Evolutionary conservation across 2,797 vertebrate genomes (phyloP), one percentile per base, ranked within the genome.

Genomic region (Ambastaia sidthimunki): DNA sequence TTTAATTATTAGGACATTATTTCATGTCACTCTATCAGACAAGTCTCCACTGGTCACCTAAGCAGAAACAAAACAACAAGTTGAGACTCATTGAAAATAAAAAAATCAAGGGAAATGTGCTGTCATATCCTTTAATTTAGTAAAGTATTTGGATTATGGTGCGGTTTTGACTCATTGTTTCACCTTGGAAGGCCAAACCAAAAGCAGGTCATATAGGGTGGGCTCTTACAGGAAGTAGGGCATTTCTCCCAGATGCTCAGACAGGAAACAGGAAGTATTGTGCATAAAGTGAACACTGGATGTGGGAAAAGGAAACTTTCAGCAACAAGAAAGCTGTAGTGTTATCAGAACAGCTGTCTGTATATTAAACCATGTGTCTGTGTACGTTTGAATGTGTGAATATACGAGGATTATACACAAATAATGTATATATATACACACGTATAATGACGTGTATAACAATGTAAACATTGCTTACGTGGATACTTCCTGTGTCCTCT

Each of bases 191-290:
- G 21, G 48, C 9, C 70, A 80, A 59, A 48, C 23, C 44, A 74
- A 62, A 86, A 69, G 15, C 71, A 82, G 82, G 80, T 84, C 80
- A 72, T 52, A 28, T 21, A 54, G 71, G 83, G 66, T 52, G 78
- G 85, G 82, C 86, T 83, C 83, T 84, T 71, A 72, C 86, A 87
- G 92, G 91, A 93, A 93, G 88, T 83, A 83, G 85, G 87, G 87
- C 87, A 89, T 57, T 60, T 88, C 88, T 90, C 86, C 86, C 91
- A 83, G 84, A 74, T 75, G 62, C 76, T 75, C 85, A 85, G 87
- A 86, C 89, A 89, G 91, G 91, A 94, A 92, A 91, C 87, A 82
- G 90, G 91, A 92, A 91, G 88, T 85, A 82, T 83, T 82, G 6
- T 37, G 84, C 85, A 44, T 78, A 60, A 84, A 80, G 77, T 57